phyloP scores from a whole-genome alignment of 1,140 invertebrate species.

The Proales similis region DNA sequence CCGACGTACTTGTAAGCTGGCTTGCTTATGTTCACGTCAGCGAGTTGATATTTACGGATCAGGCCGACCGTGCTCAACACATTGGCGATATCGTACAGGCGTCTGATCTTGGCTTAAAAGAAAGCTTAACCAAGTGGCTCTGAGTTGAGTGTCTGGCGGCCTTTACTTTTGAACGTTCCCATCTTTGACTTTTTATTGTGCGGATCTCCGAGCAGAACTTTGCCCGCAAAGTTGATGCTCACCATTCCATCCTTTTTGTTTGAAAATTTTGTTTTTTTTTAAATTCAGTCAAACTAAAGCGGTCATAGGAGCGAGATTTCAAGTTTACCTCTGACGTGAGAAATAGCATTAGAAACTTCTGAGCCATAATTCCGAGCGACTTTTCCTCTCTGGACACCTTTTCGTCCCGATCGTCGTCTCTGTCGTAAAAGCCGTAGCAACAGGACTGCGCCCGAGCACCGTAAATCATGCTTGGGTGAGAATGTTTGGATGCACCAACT shows the following conservation, averaged over 20 bases:
- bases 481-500: too few species aligned
- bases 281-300: neutral
- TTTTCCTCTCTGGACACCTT: slow-evolving; percentile 55
- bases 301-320: neutral
- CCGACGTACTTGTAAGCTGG: slow-evolving; percentile 65
- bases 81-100: slow-evolving; percentile 69
- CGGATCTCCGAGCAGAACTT: slow-evolving; percentile 59
- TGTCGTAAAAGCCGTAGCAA: too few species aligned
- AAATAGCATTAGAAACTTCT: slow-evolving; percentile 67
- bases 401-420: too few species aligned
- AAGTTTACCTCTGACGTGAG: slow-evolving; percentile 60
- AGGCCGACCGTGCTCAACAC: slow-evolving; percentile 64
- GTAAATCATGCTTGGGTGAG: too few species aligned
- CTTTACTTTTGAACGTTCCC: slow-evolving; percentile 54
- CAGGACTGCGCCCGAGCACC: too few species aligned
- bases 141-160: too few species aligned
- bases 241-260: slow-evolving; percentile 50
- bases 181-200: slow-evolving; percentile 47
- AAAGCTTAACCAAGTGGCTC: neutral
- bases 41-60: slow-evolving; percentile 60
- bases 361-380: slow-evolving; percentile 63
- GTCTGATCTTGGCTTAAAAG: slow-evolving; percentile 60
- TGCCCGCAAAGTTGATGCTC: slow-evolving; percentile 63
- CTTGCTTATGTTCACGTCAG: slow-evolving; percentile 58
- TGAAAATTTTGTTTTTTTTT: neutral